Evolutionary conservation across 2,797 vertebrate genomes (phyloP).

Genomic region (Mormyrus hasselquistii): DNA sequence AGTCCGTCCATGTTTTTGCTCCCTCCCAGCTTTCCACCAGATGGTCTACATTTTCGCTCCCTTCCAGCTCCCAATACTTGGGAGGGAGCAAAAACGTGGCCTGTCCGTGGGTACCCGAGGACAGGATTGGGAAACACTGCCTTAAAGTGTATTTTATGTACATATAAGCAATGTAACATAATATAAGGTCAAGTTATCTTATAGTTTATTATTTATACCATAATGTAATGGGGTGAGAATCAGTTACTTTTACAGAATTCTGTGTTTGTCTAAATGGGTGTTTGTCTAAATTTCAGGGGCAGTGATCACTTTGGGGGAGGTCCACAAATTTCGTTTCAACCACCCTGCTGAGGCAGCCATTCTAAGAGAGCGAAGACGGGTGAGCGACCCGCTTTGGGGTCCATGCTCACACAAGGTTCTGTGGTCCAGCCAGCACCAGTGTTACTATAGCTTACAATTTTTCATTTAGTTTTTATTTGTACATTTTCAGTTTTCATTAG

Average conservation of each 20-base stretch:
- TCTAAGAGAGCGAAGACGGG: constrained; percentile 78
- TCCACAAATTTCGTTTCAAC: constrained; percentile 88
- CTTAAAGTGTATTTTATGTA: background rate
- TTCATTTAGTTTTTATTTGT: background rate
- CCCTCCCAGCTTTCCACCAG: background rate
- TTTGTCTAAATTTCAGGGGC: constrained; percentile 62
- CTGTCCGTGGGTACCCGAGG: background rate
- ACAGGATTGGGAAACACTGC: background rate
- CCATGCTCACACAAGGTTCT: background rate
- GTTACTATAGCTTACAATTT: background rate
- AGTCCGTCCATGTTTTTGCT: background rate
- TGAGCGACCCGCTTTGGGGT: constrained; percentile 45
- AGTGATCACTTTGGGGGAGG: constrained; percentile 80
- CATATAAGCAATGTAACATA: background rate
- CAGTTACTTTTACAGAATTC: background rate
- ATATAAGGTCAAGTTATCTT: background rate
- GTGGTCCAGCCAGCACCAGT: background rate
- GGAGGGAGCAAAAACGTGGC: background rate
- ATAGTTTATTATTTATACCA: background rate
- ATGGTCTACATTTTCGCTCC: background rate
- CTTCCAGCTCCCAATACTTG: background rate
- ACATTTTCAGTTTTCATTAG: background rate
- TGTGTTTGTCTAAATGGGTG: constrained; percentile 13
- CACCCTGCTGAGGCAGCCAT: constrained; percentile 89
- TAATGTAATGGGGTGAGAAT: background rate